Evolutionary conservation across 1,140 invertebrate species (phyloP).

Genomic region (Triops cancriformis): DNA sequence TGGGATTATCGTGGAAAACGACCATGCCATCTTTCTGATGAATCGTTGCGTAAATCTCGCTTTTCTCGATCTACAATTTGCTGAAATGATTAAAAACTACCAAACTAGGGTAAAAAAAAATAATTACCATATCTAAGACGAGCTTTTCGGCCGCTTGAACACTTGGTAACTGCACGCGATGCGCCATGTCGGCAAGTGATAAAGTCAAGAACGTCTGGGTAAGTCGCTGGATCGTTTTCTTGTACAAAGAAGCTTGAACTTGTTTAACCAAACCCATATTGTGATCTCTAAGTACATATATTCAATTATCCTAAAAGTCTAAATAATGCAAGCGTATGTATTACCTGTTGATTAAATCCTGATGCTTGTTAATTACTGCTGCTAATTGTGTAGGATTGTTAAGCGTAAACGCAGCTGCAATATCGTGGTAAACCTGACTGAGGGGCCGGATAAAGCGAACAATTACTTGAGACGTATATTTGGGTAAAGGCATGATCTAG

Average conservation of each 20-base stretch:
- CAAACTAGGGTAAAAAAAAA: neutral
- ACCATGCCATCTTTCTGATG: constrained; percentile 99
- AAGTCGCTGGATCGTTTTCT: constrained; percentile 92
- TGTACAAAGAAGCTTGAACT: constrained; percentile 79
- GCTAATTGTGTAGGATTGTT: constrained; percentile 65
- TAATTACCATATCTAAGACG: constrained; percentile 81
- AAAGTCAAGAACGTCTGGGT: constrained; percentile 96
- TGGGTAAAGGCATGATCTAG: constrained; percentile 65
- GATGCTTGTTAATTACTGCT: constrained; percentile 61
- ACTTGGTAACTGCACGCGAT: constrained; percentile 71
- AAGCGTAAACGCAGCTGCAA: constrained; percentile 69
- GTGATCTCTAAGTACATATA: constrained; percentile 54
- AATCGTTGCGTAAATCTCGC: constrained; percentile 92
- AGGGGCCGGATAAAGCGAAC: constrained; percentile 82
- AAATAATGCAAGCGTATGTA: neutral
- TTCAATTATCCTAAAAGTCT: neutral
- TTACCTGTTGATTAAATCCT: constrained; percentile 60
- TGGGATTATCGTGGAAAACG: constrained; percentile 87
- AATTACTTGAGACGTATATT: constrained; percentile 85
- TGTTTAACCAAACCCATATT: constrained; percentile 56
- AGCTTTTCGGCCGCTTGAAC: constrained; percentile 85
- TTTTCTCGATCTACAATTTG: constrained; percentile 78
- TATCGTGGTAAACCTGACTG: constrained; percentile 81
- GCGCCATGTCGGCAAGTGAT: constrained; percentile 86
- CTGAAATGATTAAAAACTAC: constrained; percentile 7